Evolutionary conservation across 2,888 invertebrate genomes (phyloP).

Genomic region (Sthenelais limicola): DNA sequence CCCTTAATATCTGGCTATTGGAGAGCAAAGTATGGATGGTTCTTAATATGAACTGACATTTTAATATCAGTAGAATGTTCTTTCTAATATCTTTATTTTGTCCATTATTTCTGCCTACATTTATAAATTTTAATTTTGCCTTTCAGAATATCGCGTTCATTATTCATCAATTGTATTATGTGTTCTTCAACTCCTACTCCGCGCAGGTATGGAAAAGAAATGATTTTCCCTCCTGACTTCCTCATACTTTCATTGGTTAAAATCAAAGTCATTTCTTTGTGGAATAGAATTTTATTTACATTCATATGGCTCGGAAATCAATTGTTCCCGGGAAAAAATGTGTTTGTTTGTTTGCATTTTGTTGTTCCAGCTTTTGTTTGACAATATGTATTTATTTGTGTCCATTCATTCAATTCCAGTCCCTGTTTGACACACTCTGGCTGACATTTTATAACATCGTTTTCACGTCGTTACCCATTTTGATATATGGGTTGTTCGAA

Average conservation of each 20-base stretch:
- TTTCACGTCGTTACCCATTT: constrained; percentile 83
- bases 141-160: constrained; percentile 82
- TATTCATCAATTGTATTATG: constrained; percentile 76
- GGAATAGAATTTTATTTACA: too few relatives aligned
- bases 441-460: constrained; percentile 84
- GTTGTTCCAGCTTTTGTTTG: too few relatives aligned
- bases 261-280: too few relatives aligned
- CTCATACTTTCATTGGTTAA: too few relatives aligned
- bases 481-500: constrained; percentile 83
- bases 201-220: constrained; percentile 74
- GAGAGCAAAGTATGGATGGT: background rate
- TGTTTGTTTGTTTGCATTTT: too few relatives aligned
- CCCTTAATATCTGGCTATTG: background rate
- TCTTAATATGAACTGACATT: constrained; percentile 3
- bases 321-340: too few relatives aligned
- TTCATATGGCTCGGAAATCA: too few relatives aligned
- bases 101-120: background rate
- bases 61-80: background rate
- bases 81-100: background rate
- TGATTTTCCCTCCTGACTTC: too few relatives aligned
- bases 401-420: constrained; percentile 58
- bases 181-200: constrained; percentile 73
- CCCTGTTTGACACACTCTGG: constrained; percentile 83
- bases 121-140: constrained; percentile 23
- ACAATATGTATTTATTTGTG: background rate